Base-by-base conservation (phyloP, 2,113 vertebrate genomes). In the Takifugu bimaculatus region DNA sequence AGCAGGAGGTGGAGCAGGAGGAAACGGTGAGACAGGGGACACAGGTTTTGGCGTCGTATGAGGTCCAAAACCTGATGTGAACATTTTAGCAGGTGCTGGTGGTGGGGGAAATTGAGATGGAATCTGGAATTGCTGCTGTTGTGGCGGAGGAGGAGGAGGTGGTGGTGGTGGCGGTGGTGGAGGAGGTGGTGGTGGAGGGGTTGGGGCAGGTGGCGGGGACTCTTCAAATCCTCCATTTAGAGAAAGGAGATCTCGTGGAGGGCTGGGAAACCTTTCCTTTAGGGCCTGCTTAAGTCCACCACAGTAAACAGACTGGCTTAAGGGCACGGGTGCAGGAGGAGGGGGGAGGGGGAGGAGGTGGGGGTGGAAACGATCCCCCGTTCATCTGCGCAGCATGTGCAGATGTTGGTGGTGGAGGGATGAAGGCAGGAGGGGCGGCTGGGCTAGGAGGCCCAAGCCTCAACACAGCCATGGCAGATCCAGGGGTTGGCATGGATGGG, bases 391-490 rank as follows among this genome's bases (percentile, higher is more conserved):
- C 0, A 77, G 87, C 60, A 39, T 70, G 59, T 12, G 69, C 65
- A 45, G 89, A 89, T 0, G 52, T 53, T 2, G 79, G 74, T 1
- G 92, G 91, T 0, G 91, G 88, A 0, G 92, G 92, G 0, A 87
- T 88, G 75, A 91, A 92, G 84, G 89, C 26, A 68, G 83, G 15
- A 50, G 59, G 74, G 3, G 63, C 68, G 0, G 90, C 85, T 0
- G 90, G 90, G 61, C 80, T 83, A 6, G 90, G 90, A 0, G 92
- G 91, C 0, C 85, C 90, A 0, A 88, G 90, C 70, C 82, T 94
- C 42, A 96, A 75, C 25, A 92, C 90, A 0, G 94, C 93, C 94
- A 94, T 94, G 1, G 94, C 93, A 0, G 93, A 94, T 2, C 93
- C 93, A 0, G 93, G 93, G 0, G 88, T 88, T 0, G 94, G 93